phyloP scores from a whole-genome alignment of 2,113 vertebrate genomes.

The Nothocercus julius region DNA sequence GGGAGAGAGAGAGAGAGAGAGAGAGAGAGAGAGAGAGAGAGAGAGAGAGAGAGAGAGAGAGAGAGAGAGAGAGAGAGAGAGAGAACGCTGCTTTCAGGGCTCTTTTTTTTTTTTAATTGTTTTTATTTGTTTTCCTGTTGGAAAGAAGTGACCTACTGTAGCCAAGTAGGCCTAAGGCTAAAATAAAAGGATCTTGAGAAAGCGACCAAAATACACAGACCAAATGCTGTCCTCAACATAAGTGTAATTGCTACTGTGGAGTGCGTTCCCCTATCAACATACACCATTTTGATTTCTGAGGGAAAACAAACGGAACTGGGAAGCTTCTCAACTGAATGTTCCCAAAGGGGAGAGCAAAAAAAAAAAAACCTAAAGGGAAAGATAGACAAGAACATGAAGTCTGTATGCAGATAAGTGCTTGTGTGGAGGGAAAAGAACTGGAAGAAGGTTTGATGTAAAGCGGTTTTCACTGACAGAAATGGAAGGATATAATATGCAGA shows the following conservation, averaged over 20 bases:
- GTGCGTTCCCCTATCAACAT: not conserved
- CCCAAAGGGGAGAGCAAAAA: conserved; percentile 19
- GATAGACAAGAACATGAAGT: not conserved
- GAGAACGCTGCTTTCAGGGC: not conserved
- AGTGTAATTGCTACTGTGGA: not conserved
- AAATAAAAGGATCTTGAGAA: conserved; percentile 59
- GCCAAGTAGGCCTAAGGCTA: conserved; percentile 50
- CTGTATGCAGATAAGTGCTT: not conserved
- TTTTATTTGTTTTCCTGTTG: conserved; percentile 52
- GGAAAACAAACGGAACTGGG: conserved; percentile 37
- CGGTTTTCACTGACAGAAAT: not conserved
- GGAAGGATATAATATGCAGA: not conserved
- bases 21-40: not conserved
- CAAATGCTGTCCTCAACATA: conserved; percentile 25
- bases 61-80: not conserved
- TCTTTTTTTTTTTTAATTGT: not conserved
- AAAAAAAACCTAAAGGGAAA: not conserved
- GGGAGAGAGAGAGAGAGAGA: not conserved
- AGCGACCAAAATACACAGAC: conserved; percentile 54
- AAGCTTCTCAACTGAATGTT: conserved; percentile 23
- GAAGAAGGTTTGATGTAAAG: not conserved
- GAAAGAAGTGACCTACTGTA: conserved; percentile 67
- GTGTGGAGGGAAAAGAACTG: not conserved
- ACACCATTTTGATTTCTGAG: conserved; percentile 40
- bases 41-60: no score